These are phyloP conservation scores for Anguilla japonica DNA, from an alignment of 2,113 vertebrate species.

Conservation along the genomic window DNA sequence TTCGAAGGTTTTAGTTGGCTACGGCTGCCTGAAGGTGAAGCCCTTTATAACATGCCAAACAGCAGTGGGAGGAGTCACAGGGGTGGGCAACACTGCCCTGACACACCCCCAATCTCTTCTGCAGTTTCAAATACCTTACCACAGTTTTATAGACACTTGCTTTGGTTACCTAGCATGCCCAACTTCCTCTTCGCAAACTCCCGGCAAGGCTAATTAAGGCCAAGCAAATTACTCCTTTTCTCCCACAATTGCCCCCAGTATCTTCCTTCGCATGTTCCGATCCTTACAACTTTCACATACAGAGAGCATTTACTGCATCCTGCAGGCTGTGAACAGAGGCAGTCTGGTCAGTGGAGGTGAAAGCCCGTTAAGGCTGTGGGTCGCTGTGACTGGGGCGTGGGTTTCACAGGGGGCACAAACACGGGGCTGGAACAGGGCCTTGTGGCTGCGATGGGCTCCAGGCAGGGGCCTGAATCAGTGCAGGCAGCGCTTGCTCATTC, in stretches of 20 bases:
- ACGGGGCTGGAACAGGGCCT: too few relatives aligned
- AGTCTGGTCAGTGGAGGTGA: conserved; percentile 3
- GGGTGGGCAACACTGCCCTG: conserved; percentile 48
- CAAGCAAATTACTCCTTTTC: conserved; percentile 49
- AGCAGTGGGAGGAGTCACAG: conserved; percentile 50
- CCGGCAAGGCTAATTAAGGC: conserved; percentile 66
- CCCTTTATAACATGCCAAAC: conserved; percentile 68
- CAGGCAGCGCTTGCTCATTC: conserved; percentile 28
- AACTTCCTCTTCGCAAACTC: conserved; percentile 55
- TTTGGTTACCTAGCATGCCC: conserved; percentile 85
- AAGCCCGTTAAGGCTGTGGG: neutral
- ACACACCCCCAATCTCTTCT: conserved; percentile 49
- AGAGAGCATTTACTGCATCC: conserved; percentile 37
- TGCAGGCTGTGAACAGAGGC: conserved; percentile 8
- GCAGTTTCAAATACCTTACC: conserved; percentile 58
- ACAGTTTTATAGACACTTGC: conserved; percentile 66
- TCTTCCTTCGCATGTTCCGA: conserved; percentile 22
- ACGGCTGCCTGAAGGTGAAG: conserved; percentile 75
- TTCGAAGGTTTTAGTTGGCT: conserved; percentile 63
- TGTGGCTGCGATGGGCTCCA: neutral
- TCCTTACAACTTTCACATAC: conserved; percentile 36
- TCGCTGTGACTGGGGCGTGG: neutral
- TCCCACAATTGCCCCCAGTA: conserved; percentile 1
- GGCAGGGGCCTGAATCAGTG: neutral
- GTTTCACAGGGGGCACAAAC: neutral